Percentiles rank a stretch among this genome's conserved stretches.
These are phyloP conservation scores for Enteromius fasciolatus DNA, from an alignment of 2,797 vertebrate species.

Conservation along the genomic window DNA sequence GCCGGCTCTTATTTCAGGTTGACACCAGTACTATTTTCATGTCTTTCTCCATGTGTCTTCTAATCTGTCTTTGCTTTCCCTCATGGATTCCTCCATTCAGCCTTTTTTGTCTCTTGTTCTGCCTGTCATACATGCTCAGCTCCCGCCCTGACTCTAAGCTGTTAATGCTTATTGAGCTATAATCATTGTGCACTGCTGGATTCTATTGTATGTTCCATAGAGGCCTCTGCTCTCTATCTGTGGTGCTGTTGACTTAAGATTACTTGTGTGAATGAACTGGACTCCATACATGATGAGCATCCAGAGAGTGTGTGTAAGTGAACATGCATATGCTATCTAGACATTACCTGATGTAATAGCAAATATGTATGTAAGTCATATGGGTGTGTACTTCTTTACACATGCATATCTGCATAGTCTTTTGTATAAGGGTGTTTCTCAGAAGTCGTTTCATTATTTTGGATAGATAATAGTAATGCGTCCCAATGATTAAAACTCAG, in stretches of 20 bases:
- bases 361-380: slow-evolving; percentile 34
- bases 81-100: slow-evolving; percentile 30
- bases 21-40: slow-evolving; percentile 19
- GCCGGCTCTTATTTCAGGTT: slow-evolving; percentile 8
- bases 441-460: slow-evolving; percentile 30
- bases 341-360: slow-evolving; percentile 26
- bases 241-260: slow-evolving; percentile 55
- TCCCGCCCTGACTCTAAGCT: slow-evolving; percentile 29
- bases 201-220: slow-evolving; percentile 46
- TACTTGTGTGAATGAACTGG: slow-evolving; percentile 28
- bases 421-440: slow-evolving; percentile 19
- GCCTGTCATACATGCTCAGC: slow-evolving; percentile 10
- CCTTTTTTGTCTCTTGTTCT: not conserved
- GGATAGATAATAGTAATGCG: slow-evolving; percentile 1
- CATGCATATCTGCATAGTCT: slow-evolving; percentile 7
- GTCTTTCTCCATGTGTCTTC: slow-evolving; percentile 13
- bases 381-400: slow-evolving; percentile 36
- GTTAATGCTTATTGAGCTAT: slow-evolving; percentile 48
- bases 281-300: not conserved
- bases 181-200: slow-evolving; percentile 45
- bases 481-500: not conserved
- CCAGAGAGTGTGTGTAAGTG: not conserved
- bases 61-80: slow-evolving; percentile 13
- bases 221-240: slow-evolving; percentile 44
- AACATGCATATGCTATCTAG: not conserved